Evolutionary conservation across 2,113 vertebrate species (phyloP).

Genomic region (Percopsis transmontana): DNA sequence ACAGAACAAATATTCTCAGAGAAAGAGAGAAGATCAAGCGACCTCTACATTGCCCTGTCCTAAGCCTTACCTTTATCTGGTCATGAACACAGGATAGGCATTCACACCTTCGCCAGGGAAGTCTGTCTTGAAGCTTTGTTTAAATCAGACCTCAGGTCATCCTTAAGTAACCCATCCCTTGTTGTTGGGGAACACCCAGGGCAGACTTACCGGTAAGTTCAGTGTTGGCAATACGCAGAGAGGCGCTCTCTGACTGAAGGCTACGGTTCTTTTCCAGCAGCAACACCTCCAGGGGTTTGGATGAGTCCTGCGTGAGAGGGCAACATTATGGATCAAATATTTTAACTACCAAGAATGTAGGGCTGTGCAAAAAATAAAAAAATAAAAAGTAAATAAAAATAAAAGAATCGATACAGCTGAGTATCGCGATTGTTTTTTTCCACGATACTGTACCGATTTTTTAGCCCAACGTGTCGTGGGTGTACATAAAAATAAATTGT

Average conservation of each 20-base stretch:
- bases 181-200: background rate
- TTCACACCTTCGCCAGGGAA: no score
- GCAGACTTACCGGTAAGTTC: constrained; percentile 94
- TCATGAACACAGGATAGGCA: no score
- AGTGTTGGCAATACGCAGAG: constrained; percentile 92
- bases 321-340: background rate
- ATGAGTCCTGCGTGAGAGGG: constrained; percentile 79
- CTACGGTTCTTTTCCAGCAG: constrained; percentile 96
- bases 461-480: no score
- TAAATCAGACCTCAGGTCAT: background rate
- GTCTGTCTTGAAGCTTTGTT: constrained; percentile 3
- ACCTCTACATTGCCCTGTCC: constrained; percentile 5
- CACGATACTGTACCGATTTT: no score
- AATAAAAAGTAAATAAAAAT: no score
- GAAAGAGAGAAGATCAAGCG: constrained; percentile 43
- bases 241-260: constrained; percentile 93
- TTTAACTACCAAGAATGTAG: no score
- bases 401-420: no score
- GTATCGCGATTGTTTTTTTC: no score
- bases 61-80: background rate
- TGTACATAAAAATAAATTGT: no score
- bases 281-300: constrained; percentile 94
- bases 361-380: no score
- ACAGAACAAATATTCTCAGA: constrained; percentile 74
- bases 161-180: constrained; percentile 8